These are phyloP conservation scores for Pedionomus torquatus DNA, from an alignment of 2,113 vertebrate genomes.

Conservation along the genomic window DNA sequence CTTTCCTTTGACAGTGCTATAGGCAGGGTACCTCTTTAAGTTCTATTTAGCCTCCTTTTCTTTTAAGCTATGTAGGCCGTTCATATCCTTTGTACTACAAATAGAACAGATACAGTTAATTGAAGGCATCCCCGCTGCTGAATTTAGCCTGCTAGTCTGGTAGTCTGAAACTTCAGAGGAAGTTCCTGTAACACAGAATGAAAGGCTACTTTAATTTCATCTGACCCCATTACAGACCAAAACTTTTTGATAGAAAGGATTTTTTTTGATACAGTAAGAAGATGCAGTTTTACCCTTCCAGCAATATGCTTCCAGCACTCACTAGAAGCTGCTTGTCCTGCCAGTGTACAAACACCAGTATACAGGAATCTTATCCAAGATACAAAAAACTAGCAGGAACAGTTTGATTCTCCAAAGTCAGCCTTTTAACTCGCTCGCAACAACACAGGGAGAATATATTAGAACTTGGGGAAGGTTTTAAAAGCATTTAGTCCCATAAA, in stretches of 20 bases:
- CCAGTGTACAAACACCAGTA: not conserved
- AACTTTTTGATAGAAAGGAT: constrained; percentile 43
- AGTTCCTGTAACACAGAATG: constrained; percentile 54
- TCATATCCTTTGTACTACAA: constrained; percentile 74
- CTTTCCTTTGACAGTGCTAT: constrained; percentile 40
- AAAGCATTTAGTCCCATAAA: not conserved
- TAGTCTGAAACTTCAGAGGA: constrained; percentile 67
- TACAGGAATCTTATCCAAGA: not conserved
- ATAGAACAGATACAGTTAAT: constrained; percentile 75
- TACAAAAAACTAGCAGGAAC: not conserved
- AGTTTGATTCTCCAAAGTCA: not conserved
- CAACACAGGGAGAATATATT: not conserved
- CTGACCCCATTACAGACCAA: constrained; percentile 54
- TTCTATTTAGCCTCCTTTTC: constrained; percentile 58
- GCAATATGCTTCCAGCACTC: not conserved
- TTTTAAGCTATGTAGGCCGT: constrained; percentile 68
- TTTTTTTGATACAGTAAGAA: constrained; percentile 48
- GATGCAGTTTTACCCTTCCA: constrained; percentile 32
- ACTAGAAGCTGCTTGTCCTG: not conserved
- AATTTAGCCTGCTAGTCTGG: constrained; percentile 56
- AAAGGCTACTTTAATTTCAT: constrained; percentile 72
- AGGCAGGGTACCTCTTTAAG: constrained; percentile 38
- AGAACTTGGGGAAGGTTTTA: not conserved
- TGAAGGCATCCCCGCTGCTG: constrained; percentile 74
- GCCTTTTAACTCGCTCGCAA: not conserved